Evolutionary conservation across 2,797 vertebrate genomes (phyloP).

Genomic region (Sebastes diaconus): DNA sequence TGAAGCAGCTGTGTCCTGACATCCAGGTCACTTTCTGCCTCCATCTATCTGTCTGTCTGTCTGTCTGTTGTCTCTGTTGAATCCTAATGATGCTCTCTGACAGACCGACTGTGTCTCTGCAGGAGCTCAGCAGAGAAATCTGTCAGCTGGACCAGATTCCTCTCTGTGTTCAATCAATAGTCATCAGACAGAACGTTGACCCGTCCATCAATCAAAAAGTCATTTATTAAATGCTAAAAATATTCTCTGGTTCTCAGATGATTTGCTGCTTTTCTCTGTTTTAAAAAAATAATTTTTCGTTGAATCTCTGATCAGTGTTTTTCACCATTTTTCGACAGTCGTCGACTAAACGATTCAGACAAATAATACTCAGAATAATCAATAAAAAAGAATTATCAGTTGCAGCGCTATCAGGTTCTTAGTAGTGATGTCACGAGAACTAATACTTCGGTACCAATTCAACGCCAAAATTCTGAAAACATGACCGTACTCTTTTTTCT

Average conservation of each 20-base stretch:
- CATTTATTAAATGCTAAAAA: neutral
- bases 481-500: too few relatives aligned
- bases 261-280: too few relatives aligned
- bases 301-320: neutral
- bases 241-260: neutral
- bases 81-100: slow-evolving; percentile 9
- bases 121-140: neutral
- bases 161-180: neutral
- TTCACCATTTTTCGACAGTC: neutral
- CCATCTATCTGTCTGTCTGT: neutral
- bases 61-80: neutral
- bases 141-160: neutral
- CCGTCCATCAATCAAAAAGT: neutral
- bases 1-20: slow-evolving; percentile 26
- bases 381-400: neutral
- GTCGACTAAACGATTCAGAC: neutral
- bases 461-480: too few relatives aligned
- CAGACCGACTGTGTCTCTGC: neutral
- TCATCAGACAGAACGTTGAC: neutral
- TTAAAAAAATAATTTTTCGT: too few relatives aligned
- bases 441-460: too few relatives aligned
- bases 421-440: too few relatives aligned
- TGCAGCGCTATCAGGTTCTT: neutral
- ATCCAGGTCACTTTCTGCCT: slow-evolving; percentile 2
- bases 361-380: neutral